phyloP scores from a whole-genome alignment of 2,113 vertebrate genomes.

The Eidolon helvum region DNA sequence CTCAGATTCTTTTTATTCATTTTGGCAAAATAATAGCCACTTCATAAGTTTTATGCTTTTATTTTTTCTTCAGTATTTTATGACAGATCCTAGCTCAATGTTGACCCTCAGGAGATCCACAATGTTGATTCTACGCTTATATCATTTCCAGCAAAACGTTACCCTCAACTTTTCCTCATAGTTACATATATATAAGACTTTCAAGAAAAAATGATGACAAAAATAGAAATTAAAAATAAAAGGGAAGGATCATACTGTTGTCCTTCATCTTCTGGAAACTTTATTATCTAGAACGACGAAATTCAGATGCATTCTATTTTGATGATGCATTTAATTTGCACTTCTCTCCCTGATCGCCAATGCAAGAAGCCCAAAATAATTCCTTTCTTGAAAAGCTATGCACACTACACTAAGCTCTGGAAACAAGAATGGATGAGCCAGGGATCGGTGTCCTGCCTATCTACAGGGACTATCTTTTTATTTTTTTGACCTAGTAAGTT shows the following conservation, averaged over 20 bases:
- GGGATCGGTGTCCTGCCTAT: accelerated
- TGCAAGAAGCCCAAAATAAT: not conserved
- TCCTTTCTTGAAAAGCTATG: not conserved
- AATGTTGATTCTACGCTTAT: not conserved
- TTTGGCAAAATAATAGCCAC: too few species aligned
- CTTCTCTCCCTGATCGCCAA: not conserved
- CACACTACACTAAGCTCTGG: not conserved
- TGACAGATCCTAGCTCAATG: not conserved
- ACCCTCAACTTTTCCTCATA: not conserved
- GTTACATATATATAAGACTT: accelerated
- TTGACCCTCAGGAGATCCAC: not conserved
- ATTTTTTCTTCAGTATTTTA: not conserved
- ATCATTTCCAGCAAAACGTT: not conserved
- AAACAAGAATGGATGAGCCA: not conserved
- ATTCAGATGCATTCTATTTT: not conserved
- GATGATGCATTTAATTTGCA: not conserved
- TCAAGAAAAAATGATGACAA: not conserved
- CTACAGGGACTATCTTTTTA: too few species aligned
- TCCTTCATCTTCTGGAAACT: not conserved
- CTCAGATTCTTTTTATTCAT: not conserved
- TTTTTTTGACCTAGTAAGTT: not conserved
- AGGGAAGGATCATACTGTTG: accelerated
- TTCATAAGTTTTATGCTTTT: accelerated
- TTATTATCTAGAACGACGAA: not conserved
- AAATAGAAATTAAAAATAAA: not conserved